These are phyloP conservation scores for Sphenodon punctatus DNA, from an alignment of 2,797 vertebrate genomes.

Conservation along the genomic window DNA sequence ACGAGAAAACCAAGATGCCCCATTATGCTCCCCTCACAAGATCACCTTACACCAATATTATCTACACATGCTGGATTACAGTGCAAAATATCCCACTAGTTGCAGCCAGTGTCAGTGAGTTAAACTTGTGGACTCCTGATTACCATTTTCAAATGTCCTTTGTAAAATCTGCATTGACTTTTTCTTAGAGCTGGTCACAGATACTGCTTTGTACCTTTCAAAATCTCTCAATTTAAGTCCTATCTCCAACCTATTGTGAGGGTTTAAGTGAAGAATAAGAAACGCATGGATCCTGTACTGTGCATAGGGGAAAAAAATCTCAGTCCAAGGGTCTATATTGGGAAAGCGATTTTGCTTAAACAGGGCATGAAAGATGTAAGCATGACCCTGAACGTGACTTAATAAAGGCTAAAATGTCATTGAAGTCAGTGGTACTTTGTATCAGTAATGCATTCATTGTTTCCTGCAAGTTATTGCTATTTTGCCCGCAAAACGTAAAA, in stretches of 20 bases:
- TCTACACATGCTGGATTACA: no score
- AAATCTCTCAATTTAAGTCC: background rate
- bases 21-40: no score
- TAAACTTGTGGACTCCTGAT: no score
- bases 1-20: no score
- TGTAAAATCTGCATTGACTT: no score
- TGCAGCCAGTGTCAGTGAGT: no score
- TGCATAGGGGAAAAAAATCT: background rate
- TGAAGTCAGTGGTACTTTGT: background rate
- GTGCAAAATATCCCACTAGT: no score
- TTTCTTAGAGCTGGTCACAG: background rate
- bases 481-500: background rate
- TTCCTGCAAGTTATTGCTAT: background rate
- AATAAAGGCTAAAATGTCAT: background rate
- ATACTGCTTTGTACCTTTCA: background rate
- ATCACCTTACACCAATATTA: no score
- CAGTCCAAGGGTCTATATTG: background rate
- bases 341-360: background rate
- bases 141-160: no score
- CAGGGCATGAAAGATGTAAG: background rate
- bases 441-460: background rate
- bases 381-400: background rate
- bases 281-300: background rate
- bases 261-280: background rate
- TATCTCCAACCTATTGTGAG: background rate